These are phyloP conservation scores for Todus mexicanus DNA, from an alignment of 2,797 vertebrate species.

Conservation along the genomic window DNA sequence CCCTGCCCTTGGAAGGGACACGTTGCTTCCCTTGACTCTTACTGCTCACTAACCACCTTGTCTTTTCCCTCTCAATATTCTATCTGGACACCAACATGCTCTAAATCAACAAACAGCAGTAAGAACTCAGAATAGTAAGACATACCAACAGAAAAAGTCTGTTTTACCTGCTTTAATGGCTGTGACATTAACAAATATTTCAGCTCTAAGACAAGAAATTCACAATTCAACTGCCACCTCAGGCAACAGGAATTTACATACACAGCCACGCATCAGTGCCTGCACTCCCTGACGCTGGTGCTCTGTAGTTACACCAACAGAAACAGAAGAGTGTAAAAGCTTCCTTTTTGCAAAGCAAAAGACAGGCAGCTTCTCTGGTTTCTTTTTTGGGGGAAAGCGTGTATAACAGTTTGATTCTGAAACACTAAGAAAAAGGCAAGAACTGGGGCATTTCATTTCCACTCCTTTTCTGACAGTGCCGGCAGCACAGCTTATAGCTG, in stretches of 20 bases:
- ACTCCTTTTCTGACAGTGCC: background rate
- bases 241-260: background rate
- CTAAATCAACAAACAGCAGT: background rate
- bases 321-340: background rate
- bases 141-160: background rate
- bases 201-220: background rate
- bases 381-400: background rate
- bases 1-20: background rate
- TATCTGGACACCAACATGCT: background rate
- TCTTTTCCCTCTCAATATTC: background rate
- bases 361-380: background rate
- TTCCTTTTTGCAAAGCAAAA: background rate
- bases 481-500: background rate
- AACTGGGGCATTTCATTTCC: background rate
- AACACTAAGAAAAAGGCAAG: background rate
- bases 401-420: rapidly evolving
- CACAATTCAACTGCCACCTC: background rate
- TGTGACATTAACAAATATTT: background rate
- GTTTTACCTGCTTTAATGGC: background rate
- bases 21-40: background rate
- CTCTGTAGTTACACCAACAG: background rate
- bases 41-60: background rate
- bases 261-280: background rate
- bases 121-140: background rate
- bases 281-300: background rate